Percentiles rank a stretch among this genome's conserved stretches.
These are phyloP conservation scores for Mormyrops boulengeri DNA, from an alignment of 2,797 vertebrate genomes.

Conservation along the genomic window DNA sequence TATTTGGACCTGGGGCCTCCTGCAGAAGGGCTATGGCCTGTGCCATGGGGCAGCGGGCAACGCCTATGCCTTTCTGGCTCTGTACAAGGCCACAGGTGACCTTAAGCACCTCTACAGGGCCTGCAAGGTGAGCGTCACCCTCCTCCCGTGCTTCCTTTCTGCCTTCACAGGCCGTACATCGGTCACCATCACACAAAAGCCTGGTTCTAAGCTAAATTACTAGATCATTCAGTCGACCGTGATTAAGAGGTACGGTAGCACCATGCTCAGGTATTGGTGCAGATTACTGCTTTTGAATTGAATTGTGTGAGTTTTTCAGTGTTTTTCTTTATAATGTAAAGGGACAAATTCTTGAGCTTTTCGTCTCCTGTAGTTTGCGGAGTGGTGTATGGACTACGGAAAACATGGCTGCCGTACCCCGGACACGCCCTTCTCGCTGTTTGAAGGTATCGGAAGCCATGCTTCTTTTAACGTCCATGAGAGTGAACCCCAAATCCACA, in stretches of 20 bases:
- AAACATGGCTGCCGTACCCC: slow-evolving; percentile 87
- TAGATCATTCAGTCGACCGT: neutral
- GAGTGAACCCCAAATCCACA: neutral
- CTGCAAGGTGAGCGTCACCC: slow-evolving; percentile 73
- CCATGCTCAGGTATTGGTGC: neutral
- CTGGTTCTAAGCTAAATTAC: neutral
- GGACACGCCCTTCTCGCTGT: slow-evolving; percentile 90
- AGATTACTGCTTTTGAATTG: neutral
- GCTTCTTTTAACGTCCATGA: neutral
- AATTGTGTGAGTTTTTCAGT: neutral
- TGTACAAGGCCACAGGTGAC: slow-evolving; percentile 80
- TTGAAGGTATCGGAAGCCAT: slow-evolving; percentile 77
- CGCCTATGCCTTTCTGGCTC: slow-evolving; percentile 80
- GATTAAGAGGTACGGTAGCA: neutral
- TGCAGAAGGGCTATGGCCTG: slow-evolving; percentile 91
- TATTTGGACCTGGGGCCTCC: slow-evolving; percentile 78
- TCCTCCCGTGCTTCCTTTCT: neutral
- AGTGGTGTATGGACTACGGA: slow-evolving; percentile 95
- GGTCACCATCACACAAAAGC: neutral
- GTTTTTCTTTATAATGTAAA: neutral
- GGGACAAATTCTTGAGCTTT: neutral
- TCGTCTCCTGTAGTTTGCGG: slow-evolving; percentile 74
- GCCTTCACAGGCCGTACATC: neutral
- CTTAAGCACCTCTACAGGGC: slow-evolving; percentile 84
- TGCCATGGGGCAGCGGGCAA: slow-evolving; percentile 90